These are phyloP conservation scores for Cricetomys ansorgei DNA, from an alignment of 2,113 vertebrate species.

Conservation along the genomic window DNA sequence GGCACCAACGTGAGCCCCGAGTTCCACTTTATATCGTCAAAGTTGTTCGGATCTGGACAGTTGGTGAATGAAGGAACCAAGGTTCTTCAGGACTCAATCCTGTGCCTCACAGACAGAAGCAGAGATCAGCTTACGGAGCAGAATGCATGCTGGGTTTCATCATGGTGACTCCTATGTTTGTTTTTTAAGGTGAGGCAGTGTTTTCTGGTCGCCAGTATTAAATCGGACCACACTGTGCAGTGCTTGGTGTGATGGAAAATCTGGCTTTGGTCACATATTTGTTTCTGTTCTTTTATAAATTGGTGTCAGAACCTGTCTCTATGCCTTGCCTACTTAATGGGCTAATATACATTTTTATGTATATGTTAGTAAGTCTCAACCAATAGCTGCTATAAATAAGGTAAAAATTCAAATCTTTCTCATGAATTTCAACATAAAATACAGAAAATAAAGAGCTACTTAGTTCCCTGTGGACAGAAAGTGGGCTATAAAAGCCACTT, in stretches of 20 bases:
- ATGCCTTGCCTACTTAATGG: not conserved
- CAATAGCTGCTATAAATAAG: not conserved
- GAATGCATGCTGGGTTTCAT: not conserved
- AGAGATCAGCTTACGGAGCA: not conserved
- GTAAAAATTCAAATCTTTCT: not conserved
- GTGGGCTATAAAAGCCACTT: not conserved
- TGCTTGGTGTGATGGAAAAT: not conserved
- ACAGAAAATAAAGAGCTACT: not conserved
- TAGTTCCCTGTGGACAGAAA: not conserved
- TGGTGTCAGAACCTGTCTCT: not conserved
- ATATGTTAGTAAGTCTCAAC: not conserved
- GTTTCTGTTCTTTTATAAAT: not conserved
- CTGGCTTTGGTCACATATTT: not conserved
- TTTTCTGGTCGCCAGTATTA: not conserved
- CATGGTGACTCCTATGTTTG: not conserved
- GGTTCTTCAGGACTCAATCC: fast-evolving
- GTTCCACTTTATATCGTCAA: not conserved
- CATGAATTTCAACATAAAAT: fast-evolving
- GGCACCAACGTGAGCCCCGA: not conserved
- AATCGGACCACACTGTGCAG: not conserved
- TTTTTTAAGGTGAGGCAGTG: not conserved
- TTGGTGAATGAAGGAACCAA: fast-evolving
- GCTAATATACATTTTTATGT: not conserved
- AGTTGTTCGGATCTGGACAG: too few species aligned
- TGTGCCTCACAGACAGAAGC: not conserved